Evolutionary conservation across 2,797 vertebrate species (phyloP), one percentile per base, ranked within the genome.

Genomic region (Tapera naevia): DNA sequence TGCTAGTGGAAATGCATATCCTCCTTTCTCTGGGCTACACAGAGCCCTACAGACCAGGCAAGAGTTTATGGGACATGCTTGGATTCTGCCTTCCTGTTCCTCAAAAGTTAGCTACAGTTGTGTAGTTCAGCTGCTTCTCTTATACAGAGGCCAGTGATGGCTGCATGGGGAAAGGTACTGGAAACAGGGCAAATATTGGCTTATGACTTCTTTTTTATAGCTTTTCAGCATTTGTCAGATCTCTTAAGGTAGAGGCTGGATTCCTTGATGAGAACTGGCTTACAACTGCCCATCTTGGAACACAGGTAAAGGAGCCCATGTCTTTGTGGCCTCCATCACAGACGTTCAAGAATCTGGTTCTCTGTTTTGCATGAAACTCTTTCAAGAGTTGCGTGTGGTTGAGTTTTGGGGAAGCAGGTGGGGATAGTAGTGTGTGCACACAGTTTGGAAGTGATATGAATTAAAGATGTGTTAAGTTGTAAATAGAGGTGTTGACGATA

Each of bases 401-500:
- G 45, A 70, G 25, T 85, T 95, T 90, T 74, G 50, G 76, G 85
- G 46, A 61, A 92, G 45, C 73, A n/a, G 64, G 78, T 88, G 91
- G 83, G 73, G 85, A 91, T 94, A 92, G 91, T 95, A 95, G 86
- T 92, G 80, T 91, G 76, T 79, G 91, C 87, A 80, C 50, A 53
- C 91, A 94, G 93, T 53, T 97, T 97, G 94, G 84, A 95, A 97
- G 85, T 89, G 82, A 93, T 91, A 79, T 84, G 89, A 96, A 95
- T 97, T 95, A 80, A 84, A 97, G 97, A 96, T 71, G 95, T 97
- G 95, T 91, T 78, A 98, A 96, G 96, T 94, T 96, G 92, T 94
- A 97, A 97, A 98, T 94, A 97, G 97, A 97, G 74, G 96, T 95
- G 89, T 93, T 96, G 97, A 97, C 23, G 81, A 95, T 95, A 62